Conservation (phyloP, 2,113 vertebrate genomes). For the Cygnus buccinator region DNA sequence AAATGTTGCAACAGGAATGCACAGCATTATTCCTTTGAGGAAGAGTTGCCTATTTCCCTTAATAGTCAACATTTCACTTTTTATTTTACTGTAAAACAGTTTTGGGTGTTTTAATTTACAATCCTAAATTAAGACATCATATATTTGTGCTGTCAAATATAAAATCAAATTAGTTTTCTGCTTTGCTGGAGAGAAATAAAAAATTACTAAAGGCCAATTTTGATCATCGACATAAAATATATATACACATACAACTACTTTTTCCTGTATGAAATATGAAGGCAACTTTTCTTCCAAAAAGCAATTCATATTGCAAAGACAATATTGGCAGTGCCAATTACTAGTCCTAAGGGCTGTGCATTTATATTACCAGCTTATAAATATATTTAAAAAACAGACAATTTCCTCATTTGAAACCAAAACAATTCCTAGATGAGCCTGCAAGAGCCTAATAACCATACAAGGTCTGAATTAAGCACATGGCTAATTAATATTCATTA, state of each 20-base stretch:
- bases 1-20: not conserved
- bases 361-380: not conserved
- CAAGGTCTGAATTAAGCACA: not conserved
- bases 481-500: not conserved
- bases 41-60: not conserved
- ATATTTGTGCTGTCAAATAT: not conserved
- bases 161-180: not conserved
- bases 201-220: not conserved
- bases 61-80: not conserved
- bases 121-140: not conserved
- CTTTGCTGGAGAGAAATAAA: not conserved
- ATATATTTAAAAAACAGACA: not conserved
- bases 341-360: not conserved
- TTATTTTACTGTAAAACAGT: not conserved
- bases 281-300: not conserved
- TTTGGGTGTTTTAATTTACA: not conserved
- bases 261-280: not conserved
- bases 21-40: not conserved
- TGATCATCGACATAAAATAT: no score
- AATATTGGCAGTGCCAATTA: not conserved
- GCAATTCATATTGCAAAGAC: not conserved
- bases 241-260: not conserved
- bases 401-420: not conserved
- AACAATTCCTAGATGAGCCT: not conserved
- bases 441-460: not conserved